Percentiles rank a stretch among this genome's conserved stretches.
Evolutionary conservation across 2,113 vertebrate genomes (phyloP).

Genomic region (Bungarus multicinctus): DNA sequence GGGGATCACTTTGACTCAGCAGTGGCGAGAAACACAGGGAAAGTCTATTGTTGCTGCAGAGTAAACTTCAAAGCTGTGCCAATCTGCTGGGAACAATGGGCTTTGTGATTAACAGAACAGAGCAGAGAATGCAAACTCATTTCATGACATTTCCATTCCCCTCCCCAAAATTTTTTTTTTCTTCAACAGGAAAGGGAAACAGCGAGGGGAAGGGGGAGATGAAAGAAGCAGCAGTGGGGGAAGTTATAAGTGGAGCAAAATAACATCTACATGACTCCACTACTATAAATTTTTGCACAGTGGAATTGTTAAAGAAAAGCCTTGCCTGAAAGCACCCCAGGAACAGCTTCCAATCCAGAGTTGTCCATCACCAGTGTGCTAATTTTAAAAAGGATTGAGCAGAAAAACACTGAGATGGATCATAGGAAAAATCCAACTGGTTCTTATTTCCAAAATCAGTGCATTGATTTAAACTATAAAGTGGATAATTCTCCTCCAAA

Average conservation of each 20-base stretch:
- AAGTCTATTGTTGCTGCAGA: neutral
- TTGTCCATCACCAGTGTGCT: neutral
- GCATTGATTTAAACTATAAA: neutral
- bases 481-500: neutral
- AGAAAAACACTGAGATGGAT: neutral
- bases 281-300: neutral
- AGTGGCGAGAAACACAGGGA: neutral
- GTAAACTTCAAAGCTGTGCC: neutral
- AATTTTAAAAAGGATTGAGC: neutral
- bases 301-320: neutral
- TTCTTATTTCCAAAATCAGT: neutral
- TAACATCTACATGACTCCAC: neutral
- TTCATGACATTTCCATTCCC: neutral
- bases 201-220: neutral
- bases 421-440: neutral
- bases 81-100: neutral
- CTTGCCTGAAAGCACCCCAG: neutral
- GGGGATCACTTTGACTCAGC: neutral
- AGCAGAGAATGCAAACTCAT: neutral
- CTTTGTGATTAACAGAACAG: neutral
- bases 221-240: neutral
- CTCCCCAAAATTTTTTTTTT: neutral
- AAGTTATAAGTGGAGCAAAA: neutral
- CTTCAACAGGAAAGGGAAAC: neutral
- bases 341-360: neutral